These are phyloP conservation scores for Chitala chitala DNA, from an alignment of 2,113 vertebrate genomes.

Conservation along the genomic window DNA sequence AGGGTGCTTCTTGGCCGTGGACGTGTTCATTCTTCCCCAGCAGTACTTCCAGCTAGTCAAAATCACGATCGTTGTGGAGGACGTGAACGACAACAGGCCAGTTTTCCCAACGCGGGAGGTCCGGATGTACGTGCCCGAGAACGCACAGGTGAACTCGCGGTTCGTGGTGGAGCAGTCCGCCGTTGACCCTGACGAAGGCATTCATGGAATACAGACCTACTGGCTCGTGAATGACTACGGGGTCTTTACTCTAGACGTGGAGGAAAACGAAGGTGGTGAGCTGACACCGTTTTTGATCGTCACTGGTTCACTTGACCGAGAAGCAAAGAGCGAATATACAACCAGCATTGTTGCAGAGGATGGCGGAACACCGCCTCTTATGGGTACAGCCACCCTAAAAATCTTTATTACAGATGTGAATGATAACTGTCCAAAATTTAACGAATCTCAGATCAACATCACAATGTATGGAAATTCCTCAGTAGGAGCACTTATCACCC, in stretches of 20 bases:
- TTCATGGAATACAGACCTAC: slow-evolving; percentile 82
- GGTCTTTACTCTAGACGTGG: slow-evolving; percentile 87
- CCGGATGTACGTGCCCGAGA: slow-evolving; percentile 77
- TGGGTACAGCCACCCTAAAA: slow-evolving; percentile 85
- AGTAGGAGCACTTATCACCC: slow-evolving; percentile 68
- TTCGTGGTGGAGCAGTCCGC: slow-evolving; percentile 87
- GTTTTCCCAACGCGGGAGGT: slow-evolving; percentile 80
- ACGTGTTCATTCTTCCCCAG: slow-evolving; percentile 87
- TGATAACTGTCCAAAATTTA: slow-evolving; percentile 89
- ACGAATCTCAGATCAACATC: slow-evolving; percentile 72
- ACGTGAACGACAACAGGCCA: slow-evolving; percentile 88
- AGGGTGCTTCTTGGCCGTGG: slow-evolving; percentile 78
- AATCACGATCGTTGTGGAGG: slow-evolving; percentile 83
- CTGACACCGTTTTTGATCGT: slow-evolving; percentile 88
- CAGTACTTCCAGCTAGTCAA: slow-evolving; percentile 91
- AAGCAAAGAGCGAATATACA: slow-evolving; percentile 75
- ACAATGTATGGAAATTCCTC: slow-evolving; percentile 82
- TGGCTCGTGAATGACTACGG: slow-evolving; percentile 82
- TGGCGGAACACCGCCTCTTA: slow-evolving; percentile 76
- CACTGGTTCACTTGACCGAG: slow-evolving; percentile 81
- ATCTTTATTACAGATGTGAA: slow-evolving; percentile 86
- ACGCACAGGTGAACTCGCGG: slow-evolving; percentile 78
- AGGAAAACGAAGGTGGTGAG: slow-evolving; percentile 87
- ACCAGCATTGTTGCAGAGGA: slow-evolving; percentile 90
- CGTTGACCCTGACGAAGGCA: slow-evolving; percentile 78